These are phyloP conservation scores for Nyctibius bracteatus DNA, from an alignment of 2,113 vertebrate genomes.

Conservation along the genomic window DNA sequence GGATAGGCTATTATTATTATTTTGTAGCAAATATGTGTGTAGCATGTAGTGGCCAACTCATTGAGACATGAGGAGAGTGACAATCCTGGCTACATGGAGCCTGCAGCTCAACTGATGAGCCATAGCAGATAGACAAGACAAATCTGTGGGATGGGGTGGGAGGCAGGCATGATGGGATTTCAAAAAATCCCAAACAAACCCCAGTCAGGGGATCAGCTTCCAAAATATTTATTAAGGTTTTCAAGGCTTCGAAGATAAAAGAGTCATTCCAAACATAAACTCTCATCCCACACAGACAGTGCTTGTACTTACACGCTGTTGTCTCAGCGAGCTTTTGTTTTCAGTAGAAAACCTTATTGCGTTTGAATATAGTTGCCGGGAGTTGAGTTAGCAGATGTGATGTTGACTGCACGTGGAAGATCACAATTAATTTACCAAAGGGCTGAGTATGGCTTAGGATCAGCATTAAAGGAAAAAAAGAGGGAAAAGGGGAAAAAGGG, in stretches of 20 bases:
- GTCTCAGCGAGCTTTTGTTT: background rate
- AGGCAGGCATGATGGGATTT: background rate
- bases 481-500: background rate
- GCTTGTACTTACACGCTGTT: background rate
- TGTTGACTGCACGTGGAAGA: background rate
- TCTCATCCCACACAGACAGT: background rate
- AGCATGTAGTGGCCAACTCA: background rate
- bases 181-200: background rate
- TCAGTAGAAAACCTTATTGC: background rate
- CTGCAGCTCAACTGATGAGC: background rate
- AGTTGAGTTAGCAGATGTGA: background rate
- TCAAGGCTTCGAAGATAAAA: slow-evolving; percentile 10
- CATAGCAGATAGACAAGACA: background rate
- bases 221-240: slow-evolving; percentile 26
- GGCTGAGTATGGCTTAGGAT: background rate
- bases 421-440: background rate
- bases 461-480: background rate
- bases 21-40: background rate
- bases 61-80: background rate
- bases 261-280: background rate
- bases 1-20: background rate
- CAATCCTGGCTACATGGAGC: background rate
- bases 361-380: background rate
- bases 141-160: background rate
- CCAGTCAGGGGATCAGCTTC: background rate